Evolutionary conservation across 2,888 invertebrate genomes (phyloP).

Genomic region (Plagodis pulveraria): DNA sequence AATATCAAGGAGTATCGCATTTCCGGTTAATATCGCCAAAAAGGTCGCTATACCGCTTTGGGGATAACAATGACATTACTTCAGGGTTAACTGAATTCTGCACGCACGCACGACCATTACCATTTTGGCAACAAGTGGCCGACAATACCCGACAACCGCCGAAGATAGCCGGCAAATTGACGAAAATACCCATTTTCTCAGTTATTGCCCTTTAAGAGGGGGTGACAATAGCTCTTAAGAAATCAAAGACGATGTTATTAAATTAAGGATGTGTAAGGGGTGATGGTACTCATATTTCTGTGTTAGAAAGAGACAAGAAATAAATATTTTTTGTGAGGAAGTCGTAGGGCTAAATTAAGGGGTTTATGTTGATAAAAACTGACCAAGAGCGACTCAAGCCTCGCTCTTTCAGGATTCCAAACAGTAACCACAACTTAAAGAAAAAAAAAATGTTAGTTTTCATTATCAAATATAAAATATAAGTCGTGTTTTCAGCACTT

Average conservation of each 20-base stretch:
- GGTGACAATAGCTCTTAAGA: not conserved
- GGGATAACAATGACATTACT: slow-evolving; percentile 61
- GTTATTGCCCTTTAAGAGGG: slow-evolving; percentile 19
- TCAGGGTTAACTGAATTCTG: slow-evolving; percentile 58
- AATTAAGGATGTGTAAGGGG: not conserved
- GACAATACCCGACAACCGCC: slow-evolving; percentile 29
- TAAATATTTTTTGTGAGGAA: too few relatives aligned
- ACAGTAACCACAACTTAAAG: too few relatives aligned
- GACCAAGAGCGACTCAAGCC: too few relatives aligned
- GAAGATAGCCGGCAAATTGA: not conserved
- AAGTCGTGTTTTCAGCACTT: too few relatives aligned
- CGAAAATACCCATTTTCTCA: slow-evolving; percentile 22
- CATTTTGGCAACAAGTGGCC: slow-evolving; percentile 57
- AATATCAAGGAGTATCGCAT: slow-evolving; percentile 48
- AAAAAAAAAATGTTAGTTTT: too few relatives aligned
- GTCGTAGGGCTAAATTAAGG: too few relatives aligned
- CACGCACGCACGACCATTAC: slow-evolving; percentile 52
- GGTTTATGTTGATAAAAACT: too few relatives aligned
- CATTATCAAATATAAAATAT: too few relatives aligned
- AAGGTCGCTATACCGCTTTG: slow-evolving; percentile 46
- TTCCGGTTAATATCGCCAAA: slow-evolving; percentile 62
- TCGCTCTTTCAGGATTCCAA: too few relatives aligned
- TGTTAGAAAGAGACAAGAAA: too few relatives aligned
- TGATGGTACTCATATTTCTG: too few relatives aligned
- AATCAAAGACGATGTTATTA: not conserved